Percentiles rank a stretch among this genome's conserved stretches.
These are phyloP conservation scores for Oegoconia quadripuncta DNA, from an alignment of 2,888 invertebrate species.

Conservation along the genomic window DNA sequence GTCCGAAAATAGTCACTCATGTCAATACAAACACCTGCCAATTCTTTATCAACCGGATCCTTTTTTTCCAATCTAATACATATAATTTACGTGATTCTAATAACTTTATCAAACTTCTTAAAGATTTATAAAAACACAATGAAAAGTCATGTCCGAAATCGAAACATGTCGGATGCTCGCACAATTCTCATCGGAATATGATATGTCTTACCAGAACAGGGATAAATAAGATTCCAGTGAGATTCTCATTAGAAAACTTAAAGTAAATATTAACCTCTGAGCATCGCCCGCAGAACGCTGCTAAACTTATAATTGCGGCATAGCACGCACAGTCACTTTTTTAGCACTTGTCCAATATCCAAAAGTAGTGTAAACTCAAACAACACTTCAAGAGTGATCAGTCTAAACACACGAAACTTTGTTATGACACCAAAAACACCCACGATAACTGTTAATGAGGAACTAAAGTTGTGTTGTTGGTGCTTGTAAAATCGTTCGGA, in stretches of 20 bases:
- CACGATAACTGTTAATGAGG: conserved; percentile 70
- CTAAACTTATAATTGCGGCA: conserved; percentile 69
- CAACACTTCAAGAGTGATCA: conserved; percentile 57
- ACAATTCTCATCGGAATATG: conserved; percentile 1
- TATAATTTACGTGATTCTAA: too few species aligned
- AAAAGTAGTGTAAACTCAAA: conserved; percentile 53
- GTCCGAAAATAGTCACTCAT: too few species aligned
- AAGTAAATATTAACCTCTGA: conserved; percentile 71
- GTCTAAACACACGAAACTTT: conserved; percentile 68
- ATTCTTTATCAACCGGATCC: too few species aligned
- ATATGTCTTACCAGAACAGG: background rate
- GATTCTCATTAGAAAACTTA: conserved; percentile 51
- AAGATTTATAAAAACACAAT: too few species aligned
- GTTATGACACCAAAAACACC: conserved; percentile 63
- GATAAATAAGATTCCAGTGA: conserved; percentile 7
- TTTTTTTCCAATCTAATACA: too few species aligned
- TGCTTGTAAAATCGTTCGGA: conserved; percentile 54
- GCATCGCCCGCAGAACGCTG: conserved; percentile 77
- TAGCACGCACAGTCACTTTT: conserved; percentile 73
- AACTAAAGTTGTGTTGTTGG: conserved; percentile 68
- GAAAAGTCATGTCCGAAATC: too few species aligned
- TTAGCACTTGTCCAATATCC: conserved; percentile 74
- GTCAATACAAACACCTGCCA: too few species aligned
- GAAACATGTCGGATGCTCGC: too few species aligned
- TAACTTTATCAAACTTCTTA: too few species aligned